Base-by-base conservation (phyloP, 2,888 invertebrate genomes). In the Choristoneura rosaceana region DNA sequence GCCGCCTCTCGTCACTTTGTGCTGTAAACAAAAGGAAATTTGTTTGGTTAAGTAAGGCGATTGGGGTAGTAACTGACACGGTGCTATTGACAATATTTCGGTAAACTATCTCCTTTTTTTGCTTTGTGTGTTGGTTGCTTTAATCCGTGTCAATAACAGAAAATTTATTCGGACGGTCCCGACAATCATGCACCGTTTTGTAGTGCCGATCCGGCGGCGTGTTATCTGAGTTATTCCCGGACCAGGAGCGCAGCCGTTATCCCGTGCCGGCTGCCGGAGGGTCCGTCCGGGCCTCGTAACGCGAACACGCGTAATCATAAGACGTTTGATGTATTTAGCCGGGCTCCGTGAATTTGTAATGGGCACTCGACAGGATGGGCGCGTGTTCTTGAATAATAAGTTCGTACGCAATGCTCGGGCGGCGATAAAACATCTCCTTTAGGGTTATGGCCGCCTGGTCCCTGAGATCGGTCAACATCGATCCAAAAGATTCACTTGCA, bases 301-400 rank as follows among this genome's bases (percentile, higher is more conserved):
- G 75, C 74, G 58, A 75, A 77, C 73, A 70, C 76, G 79, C 74
- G 79, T 82, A 79, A 81, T 84, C 81, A 76, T 79, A 76, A 79
- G 76, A 80, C 77, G 79, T 82, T 84, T 78, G 77, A 75, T 79
- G 77, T 81, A 78, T 82, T 86, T 73, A 74, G 76, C 70, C 58
- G 76, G 77, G 74, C 77, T 65, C 66, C 74, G 61, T 69, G 69
- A 73, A 74, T 74, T 73, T 74, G 73, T 70, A 73, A 71, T 66
- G 77, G 71, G 74, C 74, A 70, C 74, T 73, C 74, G 70, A 70
- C 68, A 58, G 68, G 74, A 65, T 73, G 63, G 75, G 73, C 73
- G 77, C 66, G 68, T 74, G 75, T 75, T 75, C 74, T 74, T 75
- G 78, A 76, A 74, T 81, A 77, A 75, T 77, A 74, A 77, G 71